These are phyloP conservation scores for Microtus ochrogaster DNA, from an alignment of 2,113 vertebrate genomes.

Conservation along the genomic window DNA sequence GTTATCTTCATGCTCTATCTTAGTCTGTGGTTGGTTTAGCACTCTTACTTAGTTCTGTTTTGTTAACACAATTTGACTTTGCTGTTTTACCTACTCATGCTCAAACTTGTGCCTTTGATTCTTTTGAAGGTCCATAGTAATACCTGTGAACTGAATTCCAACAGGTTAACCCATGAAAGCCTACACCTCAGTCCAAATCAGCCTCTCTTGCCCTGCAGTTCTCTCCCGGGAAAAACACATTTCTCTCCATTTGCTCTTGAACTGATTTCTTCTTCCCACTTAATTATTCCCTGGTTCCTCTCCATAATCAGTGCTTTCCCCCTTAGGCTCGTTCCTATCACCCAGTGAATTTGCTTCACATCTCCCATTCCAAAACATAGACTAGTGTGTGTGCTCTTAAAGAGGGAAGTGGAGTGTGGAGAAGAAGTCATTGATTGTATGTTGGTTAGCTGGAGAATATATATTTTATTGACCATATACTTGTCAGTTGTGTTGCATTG, in stretches of 20 bases:
- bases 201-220: not conserved
- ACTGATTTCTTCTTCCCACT: not conserved
- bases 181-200: not conserved
- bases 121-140: constrained; percentile 12
- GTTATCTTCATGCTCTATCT: not conserved
- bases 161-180: not conserved
- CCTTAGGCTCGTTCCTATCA: not conserved
- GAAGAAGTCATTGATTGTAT: not conserved
- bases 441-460: not conserved
- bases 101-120: constrained; percentile 41
- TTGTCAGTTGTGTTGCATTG: not conserved
- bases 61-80: not conserved
- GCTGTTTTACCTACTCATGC: not conserved
- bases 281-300: not conserved
- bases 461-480: not conserved
- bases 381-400: not conserved
- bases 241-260: not conserved
- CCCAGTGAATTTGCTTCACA: not conserved
- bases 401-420: accelerated
- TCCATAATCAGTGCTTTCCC: not conserved
- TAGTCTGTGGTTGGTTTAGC: not conserved
- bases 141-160: constrained; percentile 17
- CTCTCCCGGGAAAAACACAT: not conserved
- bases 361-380: not conserved
- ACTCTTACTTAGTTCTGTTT: not conserved